Conservation (phyloP, 2,888 invertebrate species). For the Agrilus mali region DNA sequence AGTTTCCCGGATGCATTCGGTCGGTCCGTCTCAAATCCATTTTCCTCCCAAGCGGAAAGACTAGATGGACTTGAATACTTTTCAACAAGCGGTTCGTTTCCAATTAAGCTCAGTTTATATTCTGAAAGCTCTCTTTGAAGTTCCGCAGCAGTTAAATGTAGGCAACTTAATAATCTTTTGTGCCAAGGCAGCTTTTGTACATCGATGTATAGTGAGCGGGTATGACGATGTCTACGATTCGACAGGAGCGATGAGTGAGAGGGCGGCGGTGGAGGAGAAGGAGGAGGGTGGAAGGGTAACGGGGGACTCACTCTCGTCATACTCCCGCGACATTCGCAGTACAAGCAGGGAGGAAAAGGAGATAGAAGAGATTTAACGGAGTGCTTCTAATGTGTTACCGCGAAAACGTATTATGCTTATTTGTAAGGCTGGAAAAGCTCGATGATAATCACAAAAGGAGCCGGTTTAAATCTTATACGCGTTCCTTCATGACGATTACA, state of each 20-base stretch:
- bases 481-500: not conserved
- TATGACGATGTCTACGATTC: too few species aligned
- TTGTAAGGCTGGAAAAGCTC: constrained; percentile 11
- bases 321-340: too few species aligned
- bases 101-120: constrained; percentile 24
- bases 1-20: too few species aligned
- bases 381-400: constrained; percentile 11
- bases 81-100: constrained; percentile 23
- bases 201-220: too few species aligned
- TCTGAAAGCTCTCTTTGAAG: constrained; percentile 17
- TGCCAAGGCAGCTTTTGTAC: constrained; percentile 11
- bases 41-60: constrained; percentile 2
- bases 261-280: too few species aligned
- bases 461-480: not conserved
- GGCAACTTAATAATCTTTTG: constrained; percentile 35
- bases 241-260: not conserved
- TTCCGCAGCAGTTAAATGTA: constrained; percentile 12
- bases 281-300: too few species aligned
- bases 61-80: constrained; percentile 9
- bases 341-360: too few species aligned
- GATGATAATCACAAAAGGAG: constrained; percentile 6
- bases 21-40: too few species aligned
- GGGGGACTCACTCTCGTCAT: too few species aligned
- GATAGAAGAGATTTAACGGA: not conserved
- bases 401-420: constrained; percentile 11